Evolutionary conservation across 2,113 vertebrate species (phyloP).

Genomic region (Pelodiscus sinensis): DNA sequence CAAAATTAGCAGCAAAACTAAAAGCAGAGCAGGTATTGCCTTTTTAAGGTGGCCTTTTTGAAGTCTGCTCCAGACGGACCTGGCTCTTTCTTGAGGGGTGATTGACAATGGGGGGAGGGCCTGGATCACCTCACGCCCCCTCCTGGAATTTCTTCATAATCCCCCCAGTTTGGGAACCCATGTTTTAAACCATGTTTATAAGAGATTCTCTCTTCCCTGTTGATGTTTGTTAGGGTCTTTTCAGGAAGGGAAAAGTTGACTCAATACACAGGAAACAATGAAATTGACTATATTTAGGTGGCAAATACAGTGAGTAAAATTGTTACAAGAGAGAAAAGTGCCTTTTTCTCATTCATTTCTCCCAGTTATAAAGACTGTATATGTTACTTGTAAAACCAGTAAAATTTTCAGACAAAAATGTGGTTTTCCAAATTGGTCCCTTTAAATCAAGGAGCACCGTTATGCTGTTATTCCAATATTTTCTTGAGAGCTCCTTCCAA

Average conservation of each 20-base stretch:
- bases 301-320: background rate
- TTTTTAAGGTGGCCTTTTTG: no score
- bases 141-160: no score
- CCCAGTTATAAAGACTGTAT: background rate
- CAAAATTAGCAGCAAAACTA: no score
- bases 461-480: fast-evolving
- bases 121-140: no score
- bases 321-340: background rate
- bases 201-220: background rate
- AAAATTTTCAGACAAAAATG: background rate
- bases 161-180: no score
- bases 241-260: background rate
- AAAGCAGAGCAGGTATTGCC: no score
- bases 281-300: background rate
- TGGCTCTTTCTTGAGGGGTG: no score
- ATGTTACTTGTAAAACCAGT: background rate
- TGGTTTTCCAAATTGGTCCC: background rate
- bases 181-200: background rate
- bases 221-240: background rate
- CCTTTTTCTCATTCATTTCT: background rate
- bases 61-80: no score
- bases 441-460: background rate
- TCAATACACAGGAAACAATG: background rate
- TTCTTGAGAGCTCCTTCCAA: background rate
- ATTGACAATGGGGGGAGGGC: no score